phyloP scores from a whole-genome alignment of 2,113 vertebrate species.

The Helogale parvula region DNA sequence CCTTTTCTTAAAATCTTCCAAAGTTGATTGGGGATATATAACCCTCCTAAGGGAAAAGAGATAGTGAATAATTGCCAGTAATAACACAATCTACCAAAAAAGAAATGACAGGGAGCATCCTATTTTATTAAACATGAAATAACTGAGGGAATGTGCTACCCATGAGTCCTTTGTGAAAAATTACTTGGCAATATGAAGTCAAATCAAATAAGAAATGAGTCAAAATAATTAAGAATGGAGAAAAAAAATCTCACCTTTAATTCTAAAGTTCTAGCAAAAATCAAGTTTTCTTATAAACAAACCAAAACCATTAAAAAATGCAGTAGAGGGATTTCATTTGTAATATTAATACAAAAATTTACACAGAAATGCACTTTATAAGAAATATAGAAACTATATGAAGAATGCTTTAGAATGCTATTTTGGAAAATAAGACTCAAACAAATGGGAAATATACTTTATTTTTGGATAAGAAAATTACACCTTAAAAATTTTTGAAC shows the following conservation, averaged over 20 bases:
- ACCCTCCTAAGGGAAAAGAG: neutral
- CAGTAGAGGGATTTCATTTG: neutral
- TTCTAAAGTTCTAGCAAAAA: neutral
- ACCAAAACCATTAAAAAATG: neutral
- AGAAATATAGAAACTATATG: neutral
- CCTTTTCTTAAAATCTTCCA: conserved; percentile 19
- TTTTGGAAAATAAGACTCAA: neutral
- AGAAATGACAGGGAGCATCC: neutral
- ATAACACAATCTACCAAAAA: conserved; percentile 12
- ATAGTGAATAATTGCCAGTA: neutral
- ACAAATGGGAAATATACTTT: neutral
- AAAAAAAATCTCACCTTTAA: neutral
- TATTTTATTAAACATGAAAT: conserved; percentile 10
- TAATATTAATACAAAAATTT: neutral
- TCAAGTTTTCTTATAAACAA: neutral
- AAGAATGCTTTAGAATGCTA: neutral
- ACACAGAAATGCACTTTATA: neutral
- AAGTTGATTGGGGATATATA: neutral
- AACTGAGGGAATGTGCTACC: neutral
- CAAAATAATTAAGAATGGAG: conserved; percentile 37
- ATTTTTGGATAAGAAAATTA: neutral
- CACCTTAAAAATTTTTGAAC: neutral
- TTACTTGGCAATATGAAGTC: conserved; percentile 6
- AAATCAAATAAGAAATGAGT: conserved; percentile 48
- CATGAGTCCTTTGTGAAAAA: conserved; percentile 27